Evolutionary conservation across 2,113 vertebrate species (phyloP), one percentile per base, ranked within the genome.

Genomic region (Tupaia tana): DNA sequence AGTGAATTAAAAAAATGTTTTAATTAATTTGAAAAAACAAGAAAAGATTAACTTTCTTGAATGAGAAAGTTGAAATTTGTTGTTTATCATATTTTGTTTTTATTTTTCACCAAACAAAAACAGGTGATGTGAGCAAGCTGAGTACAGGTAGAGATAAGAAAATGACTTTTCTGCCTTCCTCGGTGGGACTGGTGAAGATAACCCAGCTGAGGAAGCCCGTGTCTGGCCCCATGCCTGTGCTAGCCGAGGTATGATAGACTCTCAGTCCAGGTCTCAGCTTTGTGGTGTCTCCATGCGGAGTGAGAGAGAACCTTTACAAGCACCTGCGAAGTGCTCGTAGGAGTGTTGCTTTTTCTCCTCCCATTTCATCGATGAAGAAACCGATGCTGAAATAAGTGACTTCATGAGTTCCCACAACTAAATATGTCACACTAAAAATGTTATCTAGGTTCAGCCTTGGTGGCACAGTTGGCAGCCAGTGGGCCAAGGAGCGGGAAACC

Each of bases 21-120:
- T 43, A 43, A 43, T 43, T 43, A 43, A 43, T 43, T 43, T 43
- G 43, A 43, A 43, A 43, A 43, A 43, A 43, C 43, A 43, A 43
- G 63, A 89, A 63, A 67, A 64, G 5, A 80, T 12, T 22, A 67
- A 22, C 80, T 77, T 81, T 67, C 64, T 81, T 54, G 4, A 78
- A 31, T 25, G 66, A 66, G 43, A 92, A 64, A 85, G 14, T 73
- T 87, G 1, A 79, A 70, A 29, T 70, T 83, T 58, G 20, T 61
- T 31, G 43, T 69, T 91, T 61, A 64, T 91, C 81, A n/a, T 10
- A 74, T 95, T 80, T 93, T 82, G 58, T 77, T 86, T 86, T 86
- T 75, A 7, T 59, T 84, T 92, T 80, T 61, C 69, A 63, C 56
- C 22, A 9, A 77, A 77, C 56, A 84, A 59, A 94, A 92, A 81